A percentile compares a stretch with the other conserved stretches of the same genome.
Conservation (phyloP, 1,140 invertebrate genomes). For the Panulirus ornatus region DNA sequence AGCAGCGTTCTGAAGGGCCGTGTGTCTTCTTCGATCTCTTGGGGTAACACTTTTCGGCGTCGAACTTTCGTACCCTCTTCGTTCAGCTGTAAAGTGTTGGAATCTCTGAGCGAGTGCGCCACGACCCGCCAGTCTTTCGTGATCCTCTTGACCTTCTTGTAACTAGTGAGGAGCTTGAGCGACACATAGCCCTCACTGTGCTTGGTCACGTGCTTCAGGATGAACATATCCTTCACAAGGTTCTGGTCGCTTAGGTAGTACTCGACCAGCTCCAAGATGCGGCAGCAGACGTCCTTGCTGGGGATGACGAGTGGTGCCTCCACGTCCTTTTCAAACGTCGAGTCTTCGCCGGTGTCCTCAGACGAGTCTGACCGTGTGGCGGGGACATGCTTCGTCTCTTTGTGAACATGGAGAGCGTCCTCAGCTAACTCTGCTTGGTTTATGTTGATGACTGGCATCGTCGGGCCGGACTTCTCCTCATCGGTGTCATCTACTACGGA, state of each 20-base stretch:
- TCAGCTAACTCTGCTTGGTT: constrained; percentile 1
- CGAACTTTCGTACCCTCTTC: constrained; percentile 92
- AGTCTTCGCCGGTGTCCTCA: not conserved
- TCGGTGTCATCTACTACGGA: constrained; percentile 20
- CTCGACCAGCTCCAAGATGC: constrained; percentile 90
- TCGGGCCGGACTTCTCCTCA: not conserved
- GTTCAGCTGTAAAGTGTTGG: constrained; percentile 92
- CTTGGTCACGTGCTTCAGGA: constrained; percentile 94
- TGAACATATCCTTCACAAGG: constrained; percentile 95
- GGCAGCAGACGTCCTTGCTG: constrained; percentile 44
- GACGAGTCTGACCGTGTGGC: not conserved
- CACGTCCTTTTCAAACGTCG: not conserved
- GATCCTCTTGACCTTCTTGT: constrained; percentile 93
- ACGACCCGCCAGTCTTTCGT: constrained; percentile 96
- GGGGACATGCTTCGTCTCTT: not conserved
- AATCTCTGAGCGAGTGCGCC: constrained; percentile 87
- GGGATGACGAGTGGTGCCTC: not conserved
- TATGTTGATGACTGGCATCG: constrained; percentile 17
- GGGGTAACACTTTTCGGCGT: constrained; percentile 89
- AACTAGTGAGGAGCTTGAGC: constrained; percentile 94
- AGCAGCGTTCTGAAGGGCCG: constrained; percentile 89
- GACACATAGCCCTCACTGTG: constrained; percentile 97
- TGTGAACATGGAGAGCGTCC: not conserved
- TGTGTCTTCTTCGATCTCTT: constrained; percentile 91
- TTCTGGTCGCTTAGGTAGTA: constrained; percentile 97